A percentile compares a stretch with the other conserved stretches of the same genome.
Evolutionary conservation across 2,113 vertebrate species (phyloP).

Genomic region (Spea bombifrons): DNA sequence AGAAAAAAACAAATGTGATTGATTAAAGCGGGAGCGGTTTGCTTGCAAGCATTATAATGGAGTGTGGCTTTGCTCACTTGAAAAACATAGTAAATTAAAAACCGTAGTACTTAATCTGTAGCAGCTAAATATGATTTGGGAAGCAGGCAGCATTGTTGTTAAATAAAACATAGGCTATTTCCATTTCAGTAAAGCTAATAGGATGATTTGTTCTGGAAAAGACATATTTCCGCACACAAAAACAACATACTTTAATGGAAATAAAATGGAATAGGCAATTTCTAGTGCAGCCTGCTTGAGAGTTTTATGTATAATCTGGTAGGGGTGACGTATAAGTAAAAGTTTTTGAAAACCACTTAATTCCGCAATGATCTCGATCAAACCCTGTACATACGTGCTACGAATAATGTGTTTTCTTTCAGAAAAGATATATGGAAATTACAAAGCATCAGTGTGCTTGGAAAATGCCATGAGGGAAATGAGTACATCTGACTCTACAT

Average conservation of each 20-base stretch:
- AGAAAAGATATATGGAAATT: background rate
- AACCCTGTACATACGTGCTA: background rate
- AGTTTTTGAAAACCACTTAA: constrained; percentile 8
- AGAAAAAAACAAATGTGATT: constrained; percentile 33
- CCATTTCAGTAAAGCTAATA: constrained; percentile 8
- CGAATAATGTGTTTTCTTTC: constrained; percentile 2
- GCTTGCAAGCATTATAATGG: constrained; percentile 19
- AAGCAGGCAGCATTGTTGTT: constrained; percentile 10
- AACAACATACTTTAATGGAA: background rate
- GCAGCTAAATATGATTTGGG: constrained; percentile 24
- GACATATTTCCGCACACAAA: constrained; percentile 2
- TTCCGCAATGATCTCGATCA: background rate
- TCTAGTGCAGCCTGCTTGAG: background rate
- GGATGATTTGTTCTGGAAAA: constrained; percentile 14
- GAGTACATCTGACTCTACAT: background rate
- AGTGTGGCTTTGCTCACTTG: constrained; percentile 17
- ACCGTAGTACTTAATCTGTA: constrained; percentile 26
- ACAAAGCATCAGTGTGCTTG: constrained; percentile 4
- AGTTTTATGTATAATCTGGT: background rate
- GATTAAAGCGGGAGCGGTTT: constrained; percentile 12
- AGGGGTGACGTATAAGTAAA: background rate
- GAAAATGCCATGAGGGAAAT: constrained; percentile 2
- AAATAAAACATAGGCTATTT: constrained; percentile 23
- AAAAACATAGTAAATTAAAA: constrained; percentile 29
- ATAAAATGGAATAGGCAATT: background rate